Evolutionary conservation across 2,113 vertebrate genomes (phyloP).

Genomic region (Xiphophorus maculatus): DNA sequence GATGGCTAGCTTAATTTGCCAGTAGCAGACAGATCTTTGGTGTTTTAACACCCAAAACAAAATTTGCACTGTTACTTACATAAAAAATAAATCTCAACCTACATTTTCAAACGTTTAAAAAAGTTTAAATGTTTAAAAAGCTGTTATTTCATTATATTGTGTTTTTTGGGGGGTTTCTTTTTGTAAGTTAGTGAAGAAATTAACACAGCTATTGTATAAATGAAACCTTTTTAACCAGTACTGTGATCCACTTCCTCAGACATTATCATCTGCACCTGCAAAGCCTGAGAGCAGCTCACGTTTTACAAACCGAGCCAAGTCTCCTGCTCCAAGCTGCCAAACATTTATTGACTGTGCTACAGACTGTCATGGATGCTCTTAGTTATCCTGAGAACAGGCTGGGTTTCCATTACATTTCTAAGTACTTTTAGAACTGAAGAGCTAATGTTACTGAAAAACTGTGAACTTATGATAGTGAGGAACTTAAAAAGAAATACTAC

Average conservation of each 20-base stretch:
- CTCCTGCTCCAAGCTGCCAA: constrained; percentile 47
- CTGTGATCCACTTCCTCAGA: constrained; percentile 47
- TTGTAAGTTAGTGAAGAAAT: not conserved
- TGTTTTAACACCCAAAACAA: constrained; percentile 8
- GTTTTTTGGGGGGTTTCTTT: no score
- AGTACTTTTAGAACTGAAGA: constrained; percentile 21
- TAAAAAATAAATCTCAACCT: constrained; percentile 20
- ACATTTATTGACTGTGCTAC: constrained; percentile 57
- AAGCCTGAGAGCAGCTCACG: constrained; percentile 39
- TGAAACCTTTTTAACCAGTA: constrained; percentile 33
- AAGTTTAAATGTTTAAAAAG: not conserved
- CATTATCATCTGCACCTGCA: constrained; percentile 19
- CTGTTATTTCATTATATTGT: constrained; percentile 38
- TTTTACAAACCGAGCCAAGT: constrained; percentile 62
- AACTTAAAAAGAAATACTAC: constrained; percentile 23
- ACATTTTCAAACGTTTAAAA: not conserved
- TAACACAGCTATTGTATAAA: constrained; percentile 31
- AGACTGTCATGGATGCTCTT: constrained; percentile 53
- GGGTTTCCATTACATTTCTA: constrained; percentile 50
- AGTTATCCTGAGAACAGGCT: constrained; percentile 48
- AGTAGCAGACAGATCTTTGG: constrained; percentile 11
- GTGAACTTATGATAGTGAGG: constrained; percentile 20
- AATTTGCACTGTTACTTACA: constrained; percentile 2
- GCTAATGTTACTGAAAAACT: constrained; percentile 22
- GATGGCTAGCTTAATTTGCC: constrained; percentile 31